A percentile compares a stretch with the other conserved stretches of the same genome.
Conservation (phyloP, 2,888 invertebrate species). For the Plebejus anna region DNA sequence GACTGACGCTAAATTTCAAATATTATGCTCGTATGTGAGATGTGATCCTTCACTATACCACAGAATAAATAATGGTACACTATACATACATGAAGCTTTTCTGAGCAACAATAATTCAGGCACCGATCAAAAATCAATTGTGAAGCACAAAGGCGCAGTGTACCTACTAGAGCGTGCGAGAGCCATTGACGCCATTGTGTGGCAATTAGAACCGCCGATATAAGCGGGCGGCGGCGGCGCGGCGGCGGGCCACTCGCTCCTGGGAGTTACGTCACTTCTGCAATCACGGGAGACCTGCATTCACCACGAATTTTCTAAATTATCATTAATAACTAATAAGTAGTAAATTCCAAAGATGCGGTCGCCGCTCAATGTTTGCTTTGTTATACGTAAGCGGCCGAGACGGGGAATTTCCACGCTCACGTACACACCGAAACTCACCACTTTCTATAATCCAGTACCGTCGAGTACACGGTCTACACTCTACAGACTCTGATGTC, state of each 20-base stretch:
- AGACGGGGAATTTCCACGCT: background rate
- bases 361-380: background rate
- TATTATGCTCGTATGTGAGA: no score
- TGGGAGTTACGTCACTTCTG: background rate
- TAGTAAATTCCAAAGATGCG: background rate
- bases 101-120: background rate
- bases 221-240: no score
- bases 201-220: background rate
- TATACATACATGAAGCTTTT: no score
- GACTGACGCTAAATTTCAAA: no score
- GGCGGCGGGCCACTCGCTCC: background rate
- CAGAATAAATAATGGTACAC: no score
- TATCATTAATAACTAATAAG: background rate
- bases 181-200: background rate
- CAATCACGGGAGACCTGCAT: background rate
- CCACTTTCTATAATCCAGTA: background rate
- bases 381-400: background rate
- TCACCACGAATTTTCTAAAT: background rate
- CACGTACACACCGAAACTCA: background rate
- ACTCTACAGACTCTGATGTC: no score
- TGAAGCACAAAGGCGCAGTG: background rate
- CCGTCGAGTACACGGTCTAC: background rate
- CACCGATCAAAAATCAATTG: constrained; percentile 3
- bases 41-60: no score
- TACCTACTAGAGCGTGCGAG: background rate